A percentile compares a stretch with the other conserved stretches of the same genome.
Evolutionary conservation across 2,113 vertebrate species (phyloP).

Genomic region (Misgurnus mizolepis): DNA sequence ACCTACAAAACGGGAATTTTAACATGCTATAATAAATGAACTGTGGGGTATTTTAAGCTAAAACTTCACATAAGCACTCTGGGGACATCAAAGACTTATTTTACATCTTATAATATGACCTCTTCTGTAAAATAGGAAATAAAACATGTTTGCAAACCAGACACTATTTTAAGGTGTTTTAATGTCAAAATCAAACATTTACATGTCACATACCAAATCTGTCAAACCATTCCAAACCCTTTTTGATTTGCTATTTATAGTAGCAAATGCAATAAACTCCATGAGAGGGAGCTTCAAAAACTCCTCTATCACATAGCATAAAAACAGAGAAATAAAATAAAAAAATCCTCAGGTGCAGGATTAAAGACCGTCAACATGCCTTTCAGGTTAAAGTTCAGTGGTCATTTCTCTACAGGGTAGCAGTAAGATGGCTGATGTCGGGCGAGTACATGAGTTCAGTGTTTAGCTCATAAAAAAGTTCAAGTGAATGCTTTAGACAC

Average conservation of each 20-base stretch:
- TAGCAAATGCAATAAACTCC: slow-evolving; percentile 76
- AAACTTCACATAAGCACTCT: too few relatives aligned
- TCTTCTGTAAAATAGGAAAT: background rate
- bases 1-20: too few relatives aligned
- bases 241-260: slow-evolving; percentile 58
- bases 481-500: slow-evolving; percentile 39
- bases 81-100: too few relatives aligned
- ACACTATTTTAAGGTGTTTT: slow-evolving; percentile 73
- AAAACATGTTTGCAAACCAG: background rate
- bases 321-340: slow-evolving; percentile 56
- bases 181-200: slow-evolving; percentile 81
- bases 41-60: too few relatives aligned
- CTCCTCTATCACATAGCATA: slow-evolving; percentile 55
- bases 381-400: slow-evolving; percentile 69
- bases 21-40: too few relatives aligned
- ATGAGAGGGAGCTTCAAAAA: slow-evolving; percentile 61
- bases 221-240: slow-evolving; percentile 59
- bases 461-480: slow-evolving; percentile 45
- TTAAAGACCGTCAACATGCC: slow-evolving; percentile 79
- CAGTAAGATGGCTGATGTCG: slow-evolving; percentile 41
- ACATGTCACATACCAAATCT: slow-evolving; percentile 77
- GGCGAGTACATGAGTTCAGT: slow-evolving; percentile 28
- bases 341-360: slow-evolving; percentile 72
- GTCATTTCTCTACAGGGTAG: slow-evolving; percentile 71
- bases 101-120: too few relatives aligned